Evolutionary conservation across 2,888 invertebrate genomes (phyloP), one percentile per base, ranked within the genome.

Genomic region (Aphodius granarius): DNA sequence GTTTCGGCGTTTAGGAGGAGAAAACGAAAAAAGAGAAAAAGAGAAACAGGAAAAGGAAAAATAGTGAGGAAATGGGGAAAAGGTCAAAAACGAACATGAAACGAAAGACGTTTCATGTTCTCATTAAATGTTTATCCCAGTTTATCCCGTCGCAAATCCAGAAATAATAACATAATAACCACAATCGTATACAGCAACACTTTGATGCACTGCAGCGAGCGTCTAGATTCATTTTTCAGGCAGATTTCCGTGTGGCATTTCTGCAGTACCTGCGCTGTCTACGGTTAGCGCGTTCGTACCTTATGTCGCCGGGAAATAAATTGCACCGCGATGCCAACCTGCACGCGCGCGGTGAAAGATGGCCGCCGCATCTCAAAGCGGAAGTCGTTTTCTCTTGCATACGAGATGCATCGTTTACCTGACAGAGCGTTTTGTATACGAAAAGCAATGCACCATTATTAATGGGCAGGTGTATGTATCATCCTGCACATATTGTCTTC

Each of bases 361-460:
- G 68, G 68, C 22, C 22, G 68, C 21, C 68, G 68, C 68, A 68
- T 22, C 22, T 20, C 19, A 68, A 68, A 68, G 21, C 68, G 68
- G 68, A 68, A 68, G 68, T 68, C 68, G 68, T 68, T 68, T 68
- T 22, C 68, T 21, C 68, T 68, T 20, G 68, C 68, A 68, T 68
- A 68, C 22, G 68, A 21, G 22, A 20, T 22, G 20, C 68, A 22
- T 68, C 68, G 68, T 22, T 68, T 68, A 68, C 68, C 68, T 21
- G 68, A 68, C 68, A 68, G 68, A 20, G 20, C 68, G 68, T 20
- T 68, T 68, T 68, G 68, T 68, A 43, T 43, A 68, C 68, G 21
- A 22, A 20, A 68, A 22, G 22, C 68, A 68, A 68, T 68, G 20
- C 22, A n/a, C 68, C 20, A 22, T 68, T 68, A 68, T 68, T 68